Percentiles rank a stretch among this genome's conserved stretches.
Evolutionary conservation across 2,888 invertebrate species (phyloP).

Genomic region (Melieria crassipennis): DNA sequence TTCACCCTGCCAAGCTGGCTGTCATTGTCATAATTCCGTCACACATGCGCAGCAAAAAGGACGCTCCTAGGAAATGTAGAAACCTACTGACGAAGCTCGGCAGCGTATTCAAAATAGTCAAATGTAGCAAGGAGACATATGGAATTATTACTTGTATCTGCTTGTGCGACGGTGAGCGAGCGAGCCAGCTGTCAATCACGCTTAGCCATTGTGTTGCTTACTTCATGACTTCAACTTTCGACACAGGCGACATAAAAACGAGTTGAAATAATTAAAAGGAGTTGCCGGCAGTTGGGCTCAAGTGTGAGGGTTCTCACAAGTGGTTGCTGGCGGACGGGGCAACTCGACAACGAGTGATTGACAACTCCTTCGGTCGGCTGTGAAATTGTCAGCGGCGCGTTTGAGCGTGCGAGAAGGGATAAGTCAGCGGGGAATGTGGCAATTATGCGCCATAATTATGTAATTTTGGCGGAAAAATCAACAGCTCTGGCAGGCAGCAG

Average conservation of each 20-base stretch:
- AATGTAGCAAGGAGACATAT: not conserved
- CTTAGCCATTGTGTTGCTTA: constrained; percentile 25
- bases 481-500: not conserved
- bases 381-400: constrained; percentile 19
- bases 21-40: constrained; percentile 49
- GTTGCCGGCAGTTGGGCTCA: not conserved
- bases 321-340: not conserved
- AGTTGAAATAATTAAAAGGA: too few relatives aligned
- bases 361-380: constrained; percentile 41
- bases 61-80: too few relatives aligned
- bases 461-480: constrained; percentile 2
- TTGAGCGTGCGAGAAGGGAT: not conserved
- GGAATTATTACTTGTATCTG: constrained; percentile 2
- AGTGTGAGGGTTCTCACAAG: too few relatives aligned
- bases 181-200: constrained; percentile 51
- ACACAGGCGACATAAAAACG: constrained; percentile 2
- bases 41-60: constrained; percentile 26
- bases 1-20: too few relatives aligned
- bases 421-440: not conserved
- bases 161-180: too few relatives aligned
- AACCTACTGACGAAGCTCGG: too few relatives aligned
- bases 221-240: constrained; percentile 50
- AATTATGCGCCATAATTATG: constrained; percentile 20
- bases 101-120: too few relatives aligned
- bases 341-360: constrained; percentile 54